These are phyloP conservation scores for Drosophila dunni DNA, from an alignment of 1,140 invertebrate genomes.

Conservation along the genomic window DNA sequence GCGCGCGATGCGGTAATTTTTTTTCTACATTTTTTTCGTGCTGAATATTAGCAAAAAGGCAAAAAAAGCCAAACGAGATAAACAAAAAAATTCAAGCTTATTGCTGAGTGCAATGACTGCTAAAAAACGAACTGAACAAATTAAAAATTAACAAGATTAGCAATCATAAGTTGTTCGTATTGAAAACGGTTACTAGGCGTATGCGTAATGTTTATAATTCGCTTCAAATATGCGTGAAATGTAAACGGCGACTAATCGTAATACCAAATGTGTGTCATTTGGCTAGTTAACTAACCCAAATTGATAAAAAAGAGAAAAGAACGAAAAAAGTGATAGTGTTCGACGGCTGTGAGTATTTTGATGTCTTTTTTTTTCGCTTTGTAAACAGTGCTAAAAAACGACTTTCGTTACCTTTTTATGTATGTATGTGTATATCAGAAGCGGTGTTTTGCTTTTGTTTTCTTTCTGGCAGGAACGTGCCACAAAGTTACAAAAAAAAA, in stretches of 20 bases:
- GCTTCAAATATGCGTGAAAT: background rate
- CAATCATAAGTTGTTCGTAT: constrained; percentile 8
- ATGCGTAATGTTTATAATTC: constrained; percentile 24
- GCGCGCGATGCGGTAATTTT: constrained; percentile 79
- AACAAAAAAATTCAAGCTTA: constrained; percentile 39
- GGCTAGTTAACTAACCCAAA: constrained; percentile 15
- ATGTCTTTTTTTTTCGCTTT: constrained; percentile 31
- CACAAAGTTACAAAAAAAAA: constrained; percentile 27
- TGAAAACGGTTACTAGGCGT: constrained; percentile 16
- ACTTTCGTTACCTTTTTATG: constrained; percentile 51
- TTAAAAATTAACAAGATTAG: constrained; percentile 31
- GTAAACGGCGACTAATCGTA: constrained; percentile 16
- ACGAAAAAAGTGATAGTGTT: constrained; percentile 54
- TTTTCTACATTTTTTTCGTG: constrained; percentile 47
- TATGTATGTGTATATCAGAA: constrained; percentile 18
- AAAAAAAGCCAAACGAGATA: constrained; percentile 18
- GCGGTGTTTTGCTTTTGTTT: constrained; percentile 45
- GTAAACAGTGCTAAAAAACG: constrained; percentile 34
- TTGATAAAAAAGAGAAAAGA: constrained; percentile 35
- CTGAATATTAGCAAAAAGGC: constrained; percentile 67
- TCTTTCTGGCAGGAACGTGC: constrained; percentile 53
- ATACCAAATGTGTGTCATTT: constrained; percentile 36
- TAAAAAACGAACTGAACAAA: constrained; percentile 47
- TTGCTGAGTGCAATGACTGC: constrained; percentile 73
- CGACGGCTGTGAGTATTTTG: constrained; percentile 25